Base-by-base conservation (phyloP, 2,888 invertebrate genomes). In the Pomacea canaliculata region DNA sequence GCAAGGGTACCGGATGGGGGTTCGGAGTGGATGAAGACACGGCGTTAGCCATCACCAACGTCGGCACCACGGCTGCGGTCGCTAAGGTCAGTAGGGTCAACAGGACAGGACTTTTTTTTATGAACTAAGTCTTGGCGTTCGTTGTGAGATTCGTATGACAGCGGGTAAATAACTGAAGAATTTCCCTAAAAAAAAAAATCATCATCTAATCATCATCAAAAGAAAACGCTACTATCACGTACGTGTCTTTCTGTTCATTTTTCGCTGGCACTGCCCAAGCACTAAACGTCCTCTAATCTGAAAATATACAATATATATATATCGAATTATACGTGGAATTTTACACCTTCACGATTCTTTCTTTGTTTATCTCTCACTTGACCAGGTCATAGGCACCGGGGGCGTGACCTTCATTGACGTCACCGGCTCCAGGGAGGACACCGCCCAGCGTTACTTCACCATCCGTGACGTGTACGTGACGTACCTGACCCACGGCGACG, bases 21-120 rank as follows among this genome's bases (percentile, higher is more conserved):
- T 77, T 86, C 46, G 85, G 85, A 19, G 78, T 86, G 1, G 86
- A 86, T 68, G 86, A 86, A 74, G 82, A 84, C 67, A 86, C 86
- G 1, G 85, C 85, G 7, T 67, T 86, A 4, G 82, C 85, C 10
- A 78, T 86, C 37, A 82, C 81, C n/a, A 79, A 84, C 68, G 85
- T 79, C 4, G 84, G 81, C 56, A 82, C 82, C 13, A 69, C 73
- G 19, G 80, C 84, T 70, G 85, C 79, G 7, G 84, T 19, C 4
- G 70, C 82, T 2, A 48, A 19, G 70, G 70, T 70, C 51, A 70
- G 70, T 70, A 63, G 2, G 10, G 27, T 27, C 12, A 60, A 60
- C 3, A 27, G 10, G 63, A 19, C 63, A 13, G 8, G 12, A 56
- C 1, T 13, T 56, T 56, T 10, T 51, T 10, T 8, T 4, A 56